Percentiles rank a stretch among this genome's conserved stretches.
These are phyloP conservation scores for Apamea crenata DNA, from an alignment of 2,888 invertebrate species.

Conservation along the genomic window DNA sequence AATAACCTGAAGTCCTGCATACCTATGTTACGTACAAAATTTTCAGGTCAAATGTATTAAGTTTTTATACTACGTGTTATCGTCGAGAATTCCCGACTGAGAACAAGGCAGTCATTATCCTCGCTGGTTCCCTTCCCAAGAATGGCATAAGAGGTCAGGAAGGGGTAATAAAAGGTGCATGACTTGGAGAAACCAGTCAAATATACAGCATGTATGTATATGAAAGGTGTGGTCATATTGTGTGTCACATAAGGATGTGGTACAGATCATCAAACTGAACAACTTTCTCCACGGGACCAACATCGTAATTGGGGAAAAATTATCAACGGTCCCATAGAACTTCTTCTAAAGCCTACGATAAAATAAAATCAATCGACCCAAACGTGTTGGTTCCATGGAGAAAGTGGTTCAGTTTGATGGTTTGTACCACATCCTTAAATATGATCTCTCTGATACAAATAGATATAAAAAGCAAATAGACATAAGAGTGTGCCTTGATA, in stretches of 20 bases:
- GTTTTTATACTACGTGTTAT: slow-evolving; percentile 40
- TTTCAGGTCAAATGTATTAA: slow-evolving; percentile 57
- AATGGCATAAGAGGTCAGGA: slow-evolving; percentile 45
- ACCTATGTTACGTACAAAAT: neutral
- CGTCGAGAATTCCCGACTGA: slow-evolving; percentile 10
- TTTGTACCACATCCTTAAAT: neutral
- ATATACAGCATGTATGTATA: neutral
- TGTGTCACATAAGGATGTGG: no score
- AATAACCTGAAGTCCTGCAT: neutral
- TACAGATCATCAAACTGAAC: neutral
- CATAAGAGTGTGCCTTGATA: neutral
- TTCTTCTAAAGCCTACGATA: no score
- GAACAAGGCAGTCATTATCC: slow-evolving; percentile 25
- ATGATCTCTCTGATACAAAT: neutral
- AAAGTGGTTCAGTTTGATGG: neutral
- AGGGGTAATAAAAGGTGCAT: slow-evolving; percentile 20
- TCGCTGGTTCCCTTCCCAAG: slow-evolving; percentile 7
- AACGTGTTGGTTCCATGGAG: neutral
- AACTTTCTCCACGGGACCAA: neutral
- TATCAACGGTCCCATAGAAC: neutral
- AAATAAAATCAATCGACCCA: no score
- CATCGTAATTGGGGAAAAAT: neutral
- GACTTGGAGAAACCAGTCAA: neutral
- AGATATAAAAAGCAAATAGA: neutral
- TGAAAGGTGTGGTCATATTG: neutral